Evolutionary conservation across 2,113 vertebrate genomes (phyloP).

Genomic region (Strigops habroptila): DNA sequence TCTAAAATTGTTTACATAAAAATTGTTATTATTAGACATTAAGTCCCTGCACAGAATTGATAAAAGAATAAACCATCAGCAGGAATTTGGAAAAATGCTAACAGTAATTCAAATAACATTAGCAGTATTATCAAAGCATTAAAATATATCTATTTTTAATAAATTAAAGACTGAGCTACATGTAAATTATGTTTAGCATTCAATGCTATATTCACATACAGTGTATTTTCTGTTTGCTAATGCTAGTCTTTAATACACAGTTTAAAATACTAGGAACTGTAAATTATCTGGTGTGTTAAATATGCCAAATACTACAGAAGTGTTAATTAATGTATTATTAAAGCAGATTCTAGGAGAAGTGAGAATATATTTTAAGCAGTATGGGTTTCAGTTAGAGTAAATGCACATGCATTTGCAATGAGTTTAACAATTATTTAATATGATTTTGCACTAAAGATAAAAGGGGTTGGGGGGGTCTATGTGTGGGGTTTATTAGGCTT

Average conservation of each 20-base stretch:
- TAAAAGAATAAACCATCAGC: background rate
- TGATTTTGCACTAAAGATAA: background rate
- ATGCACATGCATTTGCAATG: background rate
- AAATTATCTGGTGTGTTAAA: slow-evolving; percentile 69
- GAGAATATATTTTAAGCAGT: slow-evolving; percentile 43
- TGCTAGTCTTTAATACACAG: slow-evolving; percentile 53
- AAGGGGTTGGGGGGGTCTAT: background rate
- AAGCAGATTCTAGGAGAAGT: slow-evolving; percentile 49
- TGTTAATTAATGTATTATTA: slow-evolving; percentile 74
- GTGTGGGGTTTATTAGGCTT: background rate
- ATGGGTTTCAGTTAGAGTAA: background rate
- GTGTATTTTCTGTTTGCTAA: slow-evolving; percentile 39
- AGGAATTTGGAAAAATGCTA: background rate
- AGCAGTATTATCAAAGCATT: background rate
- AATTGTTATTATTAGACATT: background rate
- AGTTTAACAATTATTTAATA: slow-evolving; percentile 16
- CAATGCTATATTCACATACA: slow-evolving; percentile 13
- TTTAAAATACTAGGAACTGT: slow-evolving; percentile 68
- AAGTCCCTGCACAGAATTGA: background rate
- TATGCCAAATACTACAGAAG: slow-evolving; percentile 64
- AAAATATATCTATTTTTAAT: slow-evolving; percentile 7
- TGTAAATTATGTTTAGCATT: slow-evolving; percentile 26
- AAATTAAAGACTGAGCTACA: background rate
- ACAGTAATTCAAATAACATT: background rate
- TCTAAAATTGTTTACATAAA: background rate